Percentiles rank a stretch among this genome's conserved stretches.
Conservation (phyloP, 2,888 invertebrate genomes). For the Cremastinae sp. region DNA sequence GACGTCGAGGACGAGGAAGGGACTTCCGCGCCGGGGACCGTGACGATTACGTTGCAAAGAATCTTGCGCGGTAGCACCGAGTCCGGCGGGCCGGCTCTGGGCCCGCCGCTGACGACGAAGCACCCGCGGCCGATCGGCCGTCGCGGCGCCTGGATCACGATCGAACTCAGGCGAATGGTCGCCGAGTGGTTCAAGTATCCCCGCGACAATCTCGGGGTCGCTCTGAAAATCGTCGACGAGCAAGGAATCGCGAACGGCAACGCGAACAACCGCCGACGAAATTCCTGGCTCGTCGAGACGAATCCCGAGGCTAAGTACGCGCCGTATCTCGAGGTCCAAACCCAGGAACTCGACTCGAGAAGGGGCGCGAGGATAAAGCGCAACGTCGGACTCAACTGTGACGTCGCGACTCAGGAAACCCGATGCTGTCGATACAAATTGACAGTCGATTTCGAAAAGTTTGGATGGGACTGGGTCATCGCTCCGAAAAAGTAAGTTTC, state of each 20-base stretch:
- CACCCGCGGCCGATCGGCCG: conserved; percentile 78
- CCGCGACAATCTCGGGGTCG: conserved; percentile 88
- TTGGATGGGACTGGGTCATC: conserved; percentile 99
- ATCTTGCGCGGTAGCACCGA: conserved; percentile 81
- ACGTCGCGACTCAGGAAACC: conserved; percentile 89
- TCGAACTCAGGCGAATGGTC: conserved; percentile 89
- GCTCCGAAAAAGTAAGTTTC: conserved; percentile 88
- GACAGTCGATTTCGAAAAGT: conserved; percentile 95
- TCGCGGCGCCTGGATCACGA: conserved; percentile 86
- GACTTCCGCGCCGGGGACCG: conserved; percentile 74
- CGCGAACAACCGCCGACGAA: conserved; percentile 81
- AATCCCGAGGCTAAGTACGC: conserved; percentile 84
- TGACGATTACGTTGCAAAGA: conserved; percentile 81
- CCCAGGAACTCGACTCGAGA: conserved; percentile 81
- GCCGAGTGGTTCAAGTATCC: conserved; percentile 89
- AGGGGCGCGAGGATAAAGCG: conserved; percentile 87
- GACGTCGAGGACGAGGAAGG: conserved; percentile 69
- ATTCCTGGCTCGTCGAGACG: conserved; percentile 84
- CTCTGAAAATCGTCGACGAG: conserved; percentile 82
- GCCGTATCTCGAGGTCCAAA: conserved; percentile 84
- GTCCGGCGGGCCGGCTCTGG: conserved; percentile 72
- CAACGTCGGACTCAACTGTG: conserved; percentile 91
- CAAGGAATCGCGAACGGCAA: conserved; percentile 78
- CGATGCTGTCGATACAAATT: conserved; percentile 97
- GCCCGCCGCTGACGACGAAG: conserved; percentile 76